Percentiles rank a stretch among this genome's conserved stretches.
Evolutionary conservation across 2,797 vertebrate species (phyloP).

Genomic region (Clangula hyemalis): DNA sequence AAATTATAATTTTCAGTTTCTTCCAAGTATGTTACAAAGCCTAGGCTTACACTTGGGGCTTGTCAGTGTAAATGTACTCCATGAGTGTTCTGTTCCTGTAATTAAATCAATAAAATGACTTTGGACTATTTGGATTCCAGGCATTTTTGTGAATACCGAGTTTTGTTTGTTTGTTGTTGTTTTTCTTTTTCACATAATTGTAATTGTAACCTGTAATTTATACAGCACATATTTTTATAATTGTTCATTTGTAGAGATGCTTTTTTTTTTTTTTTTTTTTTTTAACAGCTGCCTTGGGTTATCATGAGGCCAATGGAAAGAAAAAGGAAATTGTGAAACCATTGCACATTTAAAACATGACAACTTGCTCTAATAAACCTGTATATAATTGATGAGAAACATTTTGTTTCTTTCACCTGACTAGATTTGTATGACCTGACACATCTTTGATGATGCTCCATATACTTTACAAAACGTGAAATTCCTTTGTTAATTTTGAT

Average conservation of each 20-base stretch:
- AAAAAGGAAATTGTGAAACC: background rate
- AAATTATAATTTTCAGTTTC: background rate
- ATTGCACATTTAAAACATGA: background rate
- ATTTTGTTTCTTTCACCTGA: background rate
- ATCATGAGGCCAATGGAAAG: background rate
- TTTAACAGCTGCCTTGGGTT: background rate
- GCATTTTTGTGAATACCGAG: background rate
- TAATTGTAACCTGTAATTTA: background rate
- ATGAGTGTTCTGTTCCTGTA: background rate
- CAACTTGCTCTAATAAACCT: conserved; percentile 12
- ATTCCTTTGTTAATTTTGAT: background rate
- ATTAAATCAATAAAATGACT: background rate
- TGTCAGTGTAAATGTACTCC: background rate
- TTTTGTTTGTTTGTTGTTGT: background rate
- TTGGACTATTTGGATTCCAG: background rate
- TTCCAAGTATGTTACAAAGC: background rate
- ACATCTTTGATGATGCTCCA: background rate
- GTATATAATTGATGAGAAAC: background rate
- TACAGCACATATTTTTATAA: background rate
- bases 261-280: background rate
- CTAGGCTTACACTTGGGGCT: background rate
- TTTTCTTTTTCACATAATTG: background rate
- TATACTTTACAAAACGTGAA: background rate
- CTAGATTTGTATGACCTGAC: background rate
- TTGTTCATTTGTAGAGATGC: background rate